Base-by-base conservation (phyloP, 2,888 invertebrate species). In the Seladonia tumulorum region DNA sequence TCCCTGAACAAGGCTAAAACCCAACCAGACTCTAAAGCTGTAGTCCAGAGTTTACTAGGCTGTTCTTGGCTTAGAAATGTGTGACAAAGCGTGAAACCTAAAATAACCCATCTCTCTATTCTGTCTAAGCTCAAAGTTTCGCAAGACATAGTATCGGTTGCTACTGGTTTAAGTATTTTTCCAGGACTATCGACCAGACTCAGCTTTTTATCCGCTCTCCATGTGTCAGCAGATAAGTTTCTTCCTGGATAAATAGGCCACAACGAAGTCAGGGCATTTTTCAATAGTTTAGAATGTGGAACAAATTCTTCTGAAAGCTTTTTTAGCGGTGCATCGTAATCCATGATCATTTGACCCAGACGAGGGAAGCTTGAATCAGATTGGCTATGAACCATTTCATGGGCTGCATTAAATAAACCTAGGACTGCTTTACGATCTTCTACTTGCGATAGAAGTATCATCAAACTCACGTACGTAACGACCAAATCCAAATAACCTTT, bases 401-500 rank as follows among this genome's bases (percentile, higher is more conserved):
- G 98, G 5, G 99, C 99, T 70, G 98, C 99, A 96, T 99, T 99
- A 94, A 99, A 99, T 29, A 99, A 96, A 0, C 99, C 99, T 71
- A 99, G 95, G 0, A 99, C 99, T 0, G 99, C 98, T 96, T 99
- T 99, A 18, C 99, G 96, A 95, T 99, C 99, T 95, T 99, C 99
- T 0, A 99, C 99, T 91, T 99, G 84, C 0, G 99, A 99, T n/a
- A 99, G 95, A 22, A 99, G 96, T 86, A 99, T 98, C 99, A 99
- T 99, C 57, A 99, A 96, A 8, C 98, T 98, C 0, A 99, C 98
- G 95, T 99, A 99, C 0, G 98, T 99, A 3, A 98, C 97, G 8
- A 99, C 98, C 82, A 99, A 96, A 95, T 99, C 99, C 90, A 99
- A 96, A 95, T 99, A 99, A 90, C 97, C 97, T 94, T 98, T 98